phyloP scores from a whole-genome alignment of 1,140 invertebrate species.

The Drosophila willistoni region DNA sequence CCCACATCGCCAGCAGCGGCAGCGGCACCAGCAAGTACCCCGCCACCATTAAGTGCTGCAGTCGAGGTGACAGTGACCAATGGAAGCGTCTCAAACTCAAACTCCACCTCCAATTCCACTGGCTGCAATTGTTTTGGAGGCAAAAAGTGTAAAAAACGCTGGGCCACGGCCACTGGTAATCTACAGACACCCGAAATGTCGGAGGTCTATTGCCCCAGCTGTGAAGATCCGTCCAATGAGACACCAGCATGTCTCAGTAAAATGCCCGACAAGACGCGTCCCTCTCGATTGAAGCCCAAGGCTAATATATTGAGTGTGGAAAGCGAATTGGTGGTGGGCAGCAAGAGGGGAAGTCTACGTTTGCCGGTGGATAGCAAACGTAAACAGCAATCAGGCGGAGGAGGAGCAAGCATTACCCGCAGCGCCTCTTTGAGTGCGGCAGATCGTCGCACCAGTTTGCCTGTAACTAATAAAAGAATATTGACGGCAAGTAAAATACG shows the following conservation, averaged over 20 bases:
- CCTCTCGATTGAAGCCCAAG: constrained; percentile 75
- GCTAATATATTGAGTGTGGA: constrained; percentile 75
- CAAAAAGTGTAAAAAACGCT: constrained; percentile 83
- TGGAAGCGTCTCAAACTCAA: constrained; percentile 71
- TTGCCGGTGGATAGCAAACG: constrained; percentile 49
- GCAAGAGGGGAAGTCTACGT: constrained; percentile 62
- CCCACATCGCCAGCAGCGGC: constrained; percentile 21
- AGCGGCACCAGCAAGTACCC: constrained; percentile 60
- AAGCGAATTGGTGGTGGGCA: constrained; percentile 74
- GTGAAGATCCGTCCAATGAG: constrained; percentile 83
- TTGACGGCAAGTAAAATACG: constrained; percentile 25
- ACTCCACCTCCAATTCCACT: constrained; percentile 31
- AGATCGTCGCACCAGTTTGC: constrained; percentile 67
- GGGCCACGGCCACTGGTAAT: constrained; percentile 64
- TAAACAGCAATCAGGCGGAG: constrained; percentile 24
- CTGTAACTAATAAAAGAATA: constrained; percentile 30
- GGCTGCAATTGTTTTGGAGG: constrained; percentile 82
- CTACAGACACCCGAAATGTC: constrained; percentile 82
- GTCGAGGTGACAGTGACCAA: constrained; percentile 63
- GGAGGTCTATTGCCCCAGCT: constrained; percentile 83
- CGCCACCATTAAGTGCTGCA: constrained; percentile 66
- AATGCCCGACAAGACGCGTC: constrained; percentile 79
- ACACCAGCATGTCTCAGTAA: constrained; percentile 84
- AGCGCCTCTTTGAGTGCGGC: constrained; percentile 74
- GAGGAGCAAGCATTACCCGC: constrained; percentile 47